Percentiles rank a stretch among this genome's conserved stretches.
Evolutionary conservation across 2,888 invertebrate genomes (phyloP).

Genomic region (Eupithecia tripunctaria): DNA sequence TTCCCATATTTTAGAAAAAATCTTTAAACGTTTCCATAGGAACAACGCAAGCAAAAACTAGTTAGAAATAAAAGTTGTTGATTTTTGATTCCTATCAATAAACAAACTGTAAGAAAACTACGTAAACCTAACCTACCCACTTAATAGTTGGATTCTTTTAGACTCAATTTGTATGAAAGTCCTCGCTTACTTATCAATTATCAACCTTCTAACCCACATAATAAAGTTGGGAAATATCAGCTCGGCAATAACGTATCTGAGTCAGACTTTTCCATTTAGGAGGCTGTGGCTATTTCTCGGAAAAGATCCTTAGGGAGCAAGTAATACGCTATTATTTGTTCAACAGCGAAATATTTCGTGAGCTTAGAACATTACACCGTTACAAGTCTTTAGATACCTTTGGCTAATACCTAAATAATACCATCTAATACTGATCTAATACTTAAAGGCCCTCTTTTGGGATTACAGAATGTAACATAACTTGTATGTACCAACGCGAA

Average conservation of each 20-base stretch:
- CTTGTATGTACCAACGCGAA: not conserved
- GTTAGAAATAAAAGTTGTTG: too few species aligned
- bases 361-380: not conserved
- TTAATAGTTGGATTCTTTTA: too few species aligned
- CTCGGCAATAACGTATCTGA: conserved; percentile 30
- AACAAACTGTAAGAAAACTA: not conserved
- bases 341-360: conserved; percentile 7
- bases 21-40: too few species aligned
- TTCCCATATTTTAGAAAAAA: too few species aligned
- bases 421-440: not conserved
- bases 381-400: not conserved
- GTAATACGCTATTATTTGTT: conserved; percentile 15
- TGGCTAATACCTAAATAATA: not conserved
- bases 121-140: too few species aligned
- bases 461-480: not conserved
- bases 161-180: too few species aligned
- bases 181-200: not conserved
- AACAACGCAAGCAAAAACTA: too few species aligned
- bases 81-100: not conserved
- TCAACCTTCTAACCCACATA: conserved; percentile 30
- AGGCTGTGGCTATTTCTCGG: conserved; percentile 6
- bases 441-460: not conserved
- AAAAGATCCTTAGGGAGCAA: conserved; percentile 12
- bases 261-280: conserved; percentile 29
- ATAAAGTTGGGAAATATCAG: conserved; percentile 38